Evolutionary conservation across 2,113 vertebrate genomes (phyloP), one percentile per base, ranked within the genome.

Genomic region (Labeo catla): DNA sequence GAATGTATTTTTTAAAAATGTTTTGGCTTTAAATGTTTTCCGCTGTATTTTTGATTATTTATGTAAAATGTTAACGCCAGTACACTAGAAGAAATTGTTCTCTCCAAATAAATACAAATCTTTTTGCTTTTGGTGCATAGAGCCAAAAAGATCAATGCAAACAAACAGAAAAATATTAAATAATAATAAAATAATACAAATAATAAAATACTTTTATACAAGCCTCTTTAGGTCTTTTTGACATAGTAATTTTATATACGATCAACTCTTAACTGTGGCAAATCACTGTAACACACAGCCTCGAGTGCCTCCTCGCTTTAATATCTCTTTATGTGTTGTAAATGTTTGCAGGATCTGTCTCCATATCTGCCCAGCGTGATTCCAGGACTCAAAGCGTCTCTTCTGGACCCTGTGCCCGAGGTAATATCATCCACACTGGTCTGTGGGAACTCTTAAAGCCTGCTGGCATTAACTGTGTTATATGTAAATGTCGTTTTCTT

Each of bases 301-400:
- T 66, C 1, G 15, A 70, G 36, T 43, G 8, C 15, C 36, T 72
- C 68, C 10, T 43, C 19, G 1, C 36, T 43, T 11, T 72, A 72
- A 45, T 72, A 21, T 45, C 68, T 72, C 9, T 45, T 11, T 21
- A 2, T 19, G 36, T 80, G 28, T 72, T 47, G 13, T 88, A 6
- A 80, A 78, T 72, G 0, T 87, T 86, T 85, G 5, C 87, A 99
- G 98, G 98, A 99, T 90, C 92, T 99, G 91, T 98, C 98, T 86
- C 98, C 98, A 0, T 99, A 99, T 92, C 93, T 99, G 34, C 98
- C 98, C 4, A 99, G 98, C 8, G 98, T 99, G 85, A 98, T 97
- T 4, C 98, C 98, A 28, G 98, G 98, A 87, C 95, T 99, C 86
- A 99, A 99, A 91, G 93, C 97, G 0, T 99, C 98, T 78, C 94